Evolutionary conservation across 2,797 vertebrate species (phyloP).

Genomic region (Semotilus atromaculatus): DNA sequence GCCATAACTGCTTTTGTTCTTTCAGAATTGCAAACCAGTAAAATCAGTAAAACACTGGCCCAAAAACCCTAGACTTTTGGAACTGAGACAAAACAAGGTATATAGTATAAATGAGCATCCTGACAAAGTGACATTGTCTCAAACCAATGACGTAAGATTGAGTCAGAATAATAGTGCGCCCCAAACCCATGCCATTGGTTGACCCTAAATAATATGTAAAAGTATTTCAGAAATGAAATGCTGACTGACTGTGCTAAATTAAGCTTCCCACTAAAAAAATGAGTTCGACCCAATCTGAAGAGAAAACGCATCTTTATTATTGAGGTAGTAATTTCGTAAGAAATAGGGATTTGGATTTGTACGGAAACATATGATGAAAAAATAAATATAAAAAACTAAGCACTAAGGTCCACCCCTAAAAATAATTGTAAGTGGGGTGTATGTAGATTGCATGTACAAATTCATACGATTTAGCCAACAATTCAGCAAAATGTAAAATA

Average conservation of each 20-base stretch:
- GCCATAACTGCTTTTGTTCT: constrained; percentile 14
- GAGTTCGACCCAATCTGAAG: background rate
- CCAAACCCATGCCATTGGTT: background rate
- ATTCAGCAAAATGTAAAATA: background rate
- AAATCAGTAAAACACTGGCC: background rate
- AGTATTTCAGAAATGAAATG: background rate
- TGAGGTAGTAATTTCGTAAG: background rate
- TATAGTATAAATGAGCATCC: background rate
- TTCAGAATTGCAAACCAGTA: background rate
- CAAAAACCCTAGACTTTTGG: background rate
- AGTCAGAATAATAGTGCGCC: background rate
- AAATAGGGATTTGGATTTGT: background rate
- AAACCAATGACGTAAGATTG: background rate
- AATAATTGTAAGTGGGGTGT: background rate
- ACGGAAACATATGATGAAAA: background rate
- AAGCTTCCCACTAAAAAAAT: background rate
- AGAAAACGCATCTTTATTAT: background rate
- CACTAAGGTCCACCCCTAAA: background rate
- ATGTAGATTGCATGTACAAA: background rate
- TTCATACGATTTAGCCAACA: background rate
- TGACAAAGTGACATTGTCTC: background rate
- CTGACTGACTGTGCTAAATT: background rate
- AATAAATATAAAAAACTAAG: background rate
- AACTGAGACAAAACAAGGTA: background rate
- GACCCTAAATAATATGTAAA: background rate